phyloP scores from a whole-genome alignment of 2,888 invertebrate species.

The Chrysolina oricalcia region DNA sequence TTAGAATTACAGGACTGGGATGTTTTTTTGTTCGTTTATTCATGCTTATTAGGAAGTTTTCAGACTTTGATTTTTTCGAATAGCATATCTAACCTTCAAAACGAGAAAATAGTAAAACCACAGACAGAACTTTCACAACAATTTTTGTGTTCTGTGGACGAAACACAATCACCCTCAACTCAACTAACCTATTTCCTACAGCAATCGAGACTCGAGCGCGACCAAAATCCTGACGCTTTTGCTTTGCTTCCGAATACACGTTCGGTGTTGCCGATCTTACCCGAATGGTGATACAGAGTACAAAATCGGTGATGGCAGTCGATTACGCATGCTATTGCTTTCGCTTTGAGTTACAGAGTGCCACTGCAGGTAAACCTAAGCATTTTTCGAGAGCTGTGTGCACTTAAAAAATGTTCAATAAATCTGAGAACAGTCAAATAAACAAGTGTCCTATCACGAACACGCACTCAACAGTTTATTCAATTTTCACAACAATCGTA shows the following conservation, averaged over 20 bases:
- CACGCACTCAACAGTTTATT: too few relatives aligned
- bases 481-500: too few relatives aligned
- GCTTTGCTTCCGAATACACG: slow-evolving; percentile 21
- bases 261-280: slow-evolving; percentile 22
- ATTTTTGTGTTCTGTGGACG: too few relatives aligned
- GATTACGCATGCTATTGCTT: slow-evolving; percentile 21
- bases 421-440: too few relatives aligned
- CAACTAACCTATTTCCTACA: too few relatives aligned
- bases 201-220: neutral
- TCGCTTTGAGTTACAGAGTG: slow-evolving; percentile 30
- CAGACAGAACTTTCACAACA: neutral
- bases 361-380: too few relatives aligned
- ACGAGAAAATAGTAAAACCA: neutral
- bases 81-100: neutral
- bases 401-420: too few relatives aligned
- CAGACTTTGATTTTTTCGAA: neutral
- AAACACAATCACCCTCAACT: too few relatives aligned
- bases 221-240: slow-evolving; percentile 12
- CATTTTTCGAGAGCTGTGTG: too few relatives aligned
- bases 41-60: neutral
- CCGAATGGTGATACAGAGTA: slow-evolving; percentile 23
- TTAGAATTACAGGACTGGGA: neutral
- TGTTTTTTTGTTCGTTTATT: slow-evolving; percentile 16
- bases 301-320: neutral
- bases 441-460: too few relatives aligned